These are phyloP conservation scores for Drosophila picticornis DNA, from an alignment of 2,888 invertebrate species.

Conservation along the genomic window DNA sequence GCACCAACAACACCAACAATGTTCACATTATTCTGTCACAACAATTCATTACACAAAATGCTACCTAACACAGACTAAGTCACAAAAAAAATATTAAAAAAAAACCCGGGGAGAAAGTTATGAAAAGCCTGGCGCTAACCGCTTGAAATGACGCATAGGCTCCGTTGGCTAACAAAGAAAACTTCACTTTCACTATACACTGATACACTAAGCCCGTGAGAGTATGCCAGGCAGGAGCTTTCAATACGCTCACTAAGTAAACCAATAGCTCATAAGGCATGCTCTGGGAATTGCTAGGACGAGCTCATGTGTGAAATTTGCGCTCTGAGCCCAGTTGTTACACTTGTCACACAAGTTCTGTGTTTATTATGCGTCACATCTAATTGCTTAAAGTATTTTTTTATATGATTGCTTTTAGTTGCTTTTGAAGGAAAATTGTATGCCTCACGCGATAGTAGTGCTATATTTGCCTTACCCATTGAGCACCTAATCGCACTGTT, in stretches of 20 bases:
- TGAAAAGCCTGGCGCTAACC: conserved; percentile 56
- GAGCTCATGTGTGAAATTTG: conserved; percentile 39
- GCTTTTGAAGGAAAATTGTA: background rate
- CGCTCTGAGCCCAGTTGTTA: conserved; percentile 21
- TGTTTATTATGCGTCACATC: background rate
- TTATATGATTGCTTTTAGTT: background rate
- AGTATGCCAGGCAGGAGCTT: conserved; percentile 7
- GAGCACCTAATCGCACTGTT: conserved; percentile 23
- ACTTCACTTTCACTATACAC: conserved; percentile 5
- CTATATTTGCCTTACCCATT: background rate
- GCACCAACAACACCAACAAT: conserved; percentile 36
- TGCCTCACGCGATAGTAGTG: background rate
- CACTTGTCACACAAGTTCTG: conserved; percentile 2
- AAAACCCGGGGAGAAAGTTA: conserved; percentile 29
- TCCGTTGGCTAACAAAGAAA: conserved; percentile 51
- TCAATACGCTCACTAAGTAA: background rate
- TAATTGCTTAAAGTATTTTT: background rate
- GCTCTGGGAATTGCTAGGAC: conserved; percentile 42
- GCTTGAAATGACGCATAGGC: conserved; percentile 74
- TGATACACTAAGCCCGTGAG: conserved; percentile 9
- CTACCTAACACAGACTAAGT: conserved; percentile 9
- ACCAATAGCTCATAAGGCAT: conserved; percentile 12
- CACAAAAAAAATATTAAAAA: conserved; percentile 44
- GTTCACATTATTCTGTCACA: conserved; percentile 70
- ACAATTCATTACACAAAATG: conserved; percentile 75